A percentile compares a stretch with the other conserved stretches of the same genome.
Evolutionary conservation across 2,797 vertebrate genomes (phyloP).

Genomic region (Peromyscus aztecus): DNA sequence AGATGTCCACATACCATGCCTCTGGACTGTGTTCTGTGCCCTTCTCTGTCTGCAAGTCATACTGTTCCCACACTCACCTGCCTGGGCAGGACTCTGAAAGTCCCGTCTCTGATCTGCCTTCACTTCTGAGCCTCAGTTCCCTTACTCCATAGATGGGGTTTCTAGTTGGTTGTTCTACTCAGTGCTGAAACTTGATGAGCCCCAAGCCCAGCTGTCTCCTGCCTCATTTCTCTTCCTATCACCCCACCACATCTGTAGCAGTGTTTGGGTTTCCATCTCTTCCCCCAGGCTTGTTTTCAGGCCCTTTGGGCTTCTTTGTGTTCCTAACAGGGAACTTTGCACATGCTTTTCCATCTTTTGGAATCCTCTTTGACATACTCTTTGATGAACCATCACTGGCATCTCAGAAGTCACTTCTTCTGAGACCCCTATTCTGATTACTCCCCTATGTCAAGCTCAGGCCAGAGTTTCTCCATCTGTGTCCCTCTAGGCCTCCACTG

Average conservation of each 20-base stretch:
- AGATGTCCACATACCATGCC: rapidly evolving
- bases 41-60: neutral
- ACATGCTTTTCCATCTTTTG: constrained; percentile 11
- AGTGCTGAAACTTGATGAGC: neutral
- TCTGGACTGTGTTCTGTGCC: neutral
- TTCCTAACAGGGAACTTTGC: neutral
- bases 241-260: neutral
- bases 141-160: neutral
- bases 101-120: neutral
- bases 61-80: neutral
- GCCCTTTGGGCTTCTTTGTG: neutral
- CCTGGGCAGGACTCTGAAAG: neutral
- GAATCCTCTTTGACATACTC: neutral
- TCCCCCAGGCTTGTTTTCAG: neutral
- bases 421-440: neutral
- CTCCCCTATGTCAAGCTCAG: neutral
- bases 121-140: neutral
- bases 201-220: neutral
- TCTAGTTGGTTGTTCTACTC: neutral
- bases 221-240: neutral
- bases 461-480: neutral
- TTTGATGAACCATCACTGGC: neutral
- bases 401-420: neutral
- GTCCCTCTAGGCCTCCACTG: neutral
- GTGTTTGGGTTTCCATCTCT: neutral